phyloP scores from a whole-genome alignment of 2,888 invertebrate species.

The Microchrysa polita region DNA sequence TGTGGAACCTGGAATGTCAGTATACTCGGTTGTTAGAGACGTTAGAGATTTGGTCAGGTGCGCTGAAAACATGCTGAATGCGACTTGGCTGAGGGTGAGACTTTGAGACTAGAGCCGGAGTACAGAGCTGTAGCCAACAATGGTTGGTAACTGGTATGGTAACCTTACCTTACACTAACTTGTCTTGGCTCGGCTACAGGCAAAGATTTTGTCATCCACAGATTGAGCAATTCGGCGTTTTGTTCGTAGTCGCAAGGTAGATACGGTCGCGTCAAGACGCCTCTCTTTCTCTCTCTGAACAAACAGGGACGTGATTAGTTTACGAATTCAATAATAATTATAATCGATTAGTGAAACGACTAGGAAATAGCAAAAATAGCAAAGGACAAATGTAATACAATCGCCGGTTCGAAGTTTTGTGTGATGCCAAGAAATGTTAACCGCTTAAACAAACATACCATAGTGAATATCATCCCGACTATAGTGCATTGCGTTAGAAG shows the following conservation, averaged over 20 bases:
- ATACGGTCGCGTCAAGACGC: slow-evolving; percentile 53
- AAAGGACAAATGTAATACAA: neutral
- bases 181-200: slow-evolving; percentile 7
- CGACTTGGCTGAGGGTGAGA: neutral
- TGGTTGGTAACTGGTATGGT: neutral
- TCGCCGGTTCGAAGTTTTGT: neutral
- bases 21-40: neutral
- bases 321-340: no score
- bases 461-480: neutral
- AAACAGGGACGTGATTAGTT: slow-evolving; percentile 8
- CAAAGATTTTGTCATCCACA: slow-evolving; percentile 34
- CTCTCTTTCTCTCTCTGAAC: slow-evolving; percentile 28
- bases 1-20: slow-evolving; percentile 20
- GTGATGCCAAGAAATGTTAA: neutral
- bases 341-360: neutral
- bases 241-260: slow-evolving; percentile 54
- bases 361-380: neutral
- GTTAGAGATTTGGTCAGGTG: slow-evolving; percentile 10
- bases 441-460: no score
- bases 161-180: slow-evolving; percentile 32
- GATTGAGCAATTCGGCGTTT: slow-evolving; percentile 51
- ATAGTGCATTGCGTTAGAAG: neutral
- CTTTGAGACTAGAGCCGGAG: neutral
- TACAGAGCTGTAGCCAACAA: neutral
- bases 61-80: neutral